phyloP scores from a whole-genome alignment of 2,113 vertebrate species.

The Hucho hucho region DNA sequence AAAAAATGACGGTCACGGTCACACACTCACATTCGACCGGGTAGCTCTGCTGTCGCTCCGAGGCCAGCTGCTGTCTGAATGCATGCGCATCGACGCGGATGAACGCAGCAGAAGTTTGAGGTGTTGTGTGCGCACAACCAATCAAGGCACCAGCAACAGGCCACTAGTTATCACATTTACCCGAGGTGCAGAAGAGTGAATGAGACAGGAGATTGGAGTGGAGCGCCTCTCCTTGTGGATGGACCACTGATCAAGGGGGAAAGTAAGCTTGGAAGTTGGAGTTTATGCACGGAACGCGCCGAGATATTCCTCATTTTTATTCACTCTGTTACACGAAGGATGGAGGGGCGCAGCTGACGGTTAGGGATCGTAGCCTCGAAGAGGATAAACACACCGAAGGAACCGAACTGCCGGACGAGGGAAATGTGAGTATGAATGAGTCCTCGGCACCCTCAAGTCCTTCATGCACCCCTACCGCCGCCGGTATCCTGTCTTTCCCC shows the following conservation, averaged over 20 bases:
- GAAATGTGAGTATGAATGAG: constrained; percentile 64
- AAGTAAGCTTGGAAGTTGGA: constrained; percentile 1
- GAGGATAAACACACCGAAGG: constrained; percentile 49
- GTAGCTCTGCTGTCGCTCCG: constrained; percentile 25
- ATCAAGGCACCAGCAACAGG: constrained; percentile 35
- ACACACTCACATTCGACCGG: not conserved
- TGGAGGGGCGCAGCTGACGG: constrained; percentile 75
- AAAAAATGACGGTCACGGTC: constrained; percentile 25
- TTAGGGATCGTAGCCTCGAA: constrained; percentile 55
- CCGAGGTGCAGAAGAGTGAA: not conserved
- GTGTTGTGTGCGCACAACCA: not conserved
- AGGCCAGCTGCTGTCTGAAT: constrained; percentile 31
- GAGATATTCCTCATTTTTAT: constrained; percentile 28
- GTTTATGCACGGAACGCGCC: not conserved
- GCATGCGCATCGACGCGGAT: constrained; percentile 38
- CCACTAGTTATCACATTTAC: constrained; percentile 1
- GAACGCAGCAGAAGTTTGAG: constrained; percentile 54
- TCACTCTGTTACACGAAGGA: constrained; percentile 53
- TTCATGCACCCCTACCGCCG: not conserved
- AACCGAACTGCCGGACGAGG: constrained; percentile 45
- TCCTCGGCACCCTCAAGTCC: constrained; percentile 20
- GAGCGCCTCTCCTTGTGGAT: not conserved
- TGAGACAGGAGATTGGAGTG: not conserved
- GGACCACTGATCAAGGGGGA: not conserved
- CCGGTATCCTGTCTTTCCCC: not conserved